Conservation (phyloP, 2,888 invertebrate genomes). For the Chalcis sispes region DNA sequence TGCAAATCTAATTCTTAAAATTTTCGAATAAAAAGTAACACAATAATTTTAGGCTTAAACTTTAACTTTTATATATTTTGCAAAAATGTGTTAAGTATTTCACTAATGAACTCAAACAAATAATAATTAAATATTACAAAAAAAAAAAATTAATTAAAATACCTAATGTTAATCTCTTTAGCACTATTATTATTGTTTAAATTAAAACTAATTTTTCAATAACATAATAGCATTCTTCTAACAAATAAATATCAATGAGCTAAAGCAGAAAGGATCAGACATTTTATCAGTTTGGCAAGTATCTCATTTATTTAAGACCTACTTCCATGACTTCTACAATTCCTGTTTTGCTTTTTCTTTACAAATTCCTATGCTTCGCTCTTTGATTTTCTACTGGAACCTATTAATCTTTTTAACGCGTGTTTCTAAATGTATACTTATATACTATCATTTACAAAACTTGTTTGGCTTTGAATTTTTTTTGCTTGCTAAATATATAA, state of each 20-base stretch:
- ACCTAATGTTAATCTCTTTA: too few relatives aligned
- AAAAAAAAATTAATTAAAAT: too few relatives aligned
- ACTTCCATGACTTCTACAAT: not conserved
- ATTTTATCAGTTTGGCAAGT: conserved; percentile 11
- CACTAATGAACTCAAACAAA: too few relatives aligned
- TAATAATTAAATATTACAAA: too few relatives aligned
- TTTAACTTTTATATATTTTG: too few relatives aligned
- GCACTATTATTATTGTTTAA: too few relatives aligned
- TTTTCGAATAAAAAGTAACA: too few relatives aligned
- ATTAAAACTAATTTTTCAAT: too few relatives aligned
- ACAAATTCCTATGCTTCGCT: not conserved
- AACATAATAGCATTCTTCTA: too few relatives aligned
- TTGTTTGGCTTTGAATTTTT: conserved; percentile 17
- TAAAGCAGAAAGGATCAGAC: not conserved
- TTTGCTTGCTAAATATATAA: conserved; percentile 14
- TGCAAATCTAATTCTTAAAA: too few relatives aligned
- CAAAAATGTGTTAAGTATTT: too few relatives aligned
- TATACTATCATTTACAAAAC: conserved; percentile 11
- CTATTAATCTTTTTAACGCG: not conserved
- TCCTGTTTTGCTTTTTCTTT: not conserved
- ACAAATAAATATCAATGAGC: conserved; percentile 19
- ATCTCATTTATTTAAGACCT: conserved; percentile 4
- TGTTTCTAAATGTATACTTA: conserved; percentile 10
- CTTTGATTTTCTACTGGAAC: conserved; percentile 16
- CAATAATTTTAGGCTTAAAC: too few relatives aligned